Conservation (phyloP, 2,888 invertebrate species). For the Hypsopygia costalis region DNA sequence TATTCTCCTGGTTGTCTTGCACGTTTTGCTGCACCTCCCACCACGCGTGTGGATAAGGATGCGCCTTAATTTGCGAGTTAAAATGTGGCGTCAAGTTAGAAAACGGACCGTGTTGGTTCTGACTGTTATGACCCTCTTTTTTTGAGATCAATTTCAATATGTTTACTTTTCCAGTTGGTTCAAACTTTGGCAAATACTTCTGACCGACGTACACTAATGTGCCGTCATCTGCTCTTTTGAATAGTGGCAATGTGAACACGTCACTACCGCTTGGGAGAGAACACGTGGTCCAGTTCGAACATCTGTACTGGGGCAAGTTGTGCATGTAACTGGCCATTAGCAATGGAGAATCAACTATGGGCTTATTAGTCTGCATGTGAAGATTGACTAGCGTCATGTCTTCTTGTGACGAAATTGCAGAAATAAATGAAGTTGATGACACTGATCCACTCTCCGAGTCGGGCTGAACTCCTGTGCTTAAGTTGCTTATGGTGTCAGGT, state of each 20-base stretch:
- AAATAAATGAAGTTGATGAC: slow-evolving; percentile 92
- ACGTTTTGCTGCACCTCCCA: slow-evolving; percentile 73
- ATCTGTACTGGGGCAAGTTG: slow-evolving; percentile 92
- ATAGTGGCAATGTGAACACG: slow-evolving; percentile 89
- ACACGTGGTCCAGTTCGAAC: slow-evolving; percentile 88
- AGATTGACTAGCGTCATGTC: slow-evolving; percentile 95
- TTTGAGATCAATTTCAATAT: slow-evolving; percentile 63
- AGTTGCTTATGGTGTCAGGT: slow-evolving; percentile 63
- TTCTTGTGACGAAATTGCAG: slow-evolving; percentile 95
- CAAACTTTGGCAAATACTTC: slow-evolving; percentile 66
- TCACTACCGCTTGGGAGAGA: slow-evolving; percentile 87
- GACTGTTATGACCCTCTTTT: slow-evolving; percentile 63
- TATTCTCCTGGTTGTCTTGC: slow-evolving; percentile 67
- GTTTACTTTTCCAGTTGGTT: slow-evolving; percentile 55
- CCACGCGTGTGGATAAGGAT: slow-evolving; percentile 74
- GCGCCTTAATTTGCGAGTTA: slow-evolving; percentile 70
- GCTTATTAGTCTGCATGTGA: slow-evolving; percentile 95
- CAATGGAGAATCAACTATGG: slow-evolving; percentile 95
- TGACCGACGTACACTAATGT: slow-evolving; percentile 87
- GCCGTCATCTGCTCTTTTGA: slow-evolving; percentile 87
- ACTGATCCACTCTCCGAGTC: slow-evolving; percentile 90
- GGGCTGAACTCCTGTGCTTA: slow-evolving; percentile 67
- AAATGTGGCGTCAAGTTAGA: slow-evolving; percentile 66
- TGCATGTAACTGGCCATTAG: slow-evolving; percentile 97
- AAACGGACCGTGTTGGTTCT: slow-evolving; percentile 62